phyloP scores from a whole-genome alignment of 2,888 invertebrate species.

The Drosophila affinis region DNA sequence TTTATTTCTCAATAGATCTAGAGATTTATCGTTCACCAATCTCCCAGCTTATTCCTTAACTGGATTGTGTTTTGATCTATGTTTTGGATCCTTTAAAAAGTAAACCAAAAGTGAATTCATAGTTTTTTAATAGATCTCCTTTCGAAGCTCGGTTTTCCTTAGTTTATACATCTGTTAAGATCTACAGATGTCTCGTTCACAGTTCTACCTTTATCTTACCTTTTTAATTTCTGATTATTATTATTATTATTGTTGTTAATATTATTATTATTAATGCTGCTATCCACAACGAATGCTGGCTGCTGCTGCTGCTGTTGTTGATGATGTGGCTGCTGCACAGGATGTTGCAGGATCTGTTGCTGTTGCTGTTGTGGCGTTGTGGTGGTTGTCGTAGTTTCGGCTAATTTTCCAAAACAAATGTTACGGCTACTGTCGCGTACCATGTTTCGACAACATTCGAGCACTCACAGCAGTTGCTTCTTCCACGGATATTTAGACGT shows the following conservation, averaged over 20 bases:
- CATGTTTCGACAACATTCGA: conserved; percentile 89
- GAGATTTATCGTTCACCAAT: too few relatives aligned
- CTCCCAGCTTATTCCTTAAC: too few relatives aligned
- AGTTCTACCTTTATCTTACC: conserved; percentile 49
- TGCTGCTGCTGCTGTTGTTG: conserved; percentile 84
- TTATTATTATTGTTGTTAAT: conserved; percentile 50
- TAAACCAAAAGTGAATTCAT: too few relatives aligned
- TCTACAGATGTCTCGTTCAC: too few relatives aligned
- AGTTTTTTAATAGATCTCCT: too few relatives aligned
- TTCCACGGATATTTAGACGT: conserved; percentile 37
- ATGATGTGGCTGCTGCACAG: conserved; percentile 83
- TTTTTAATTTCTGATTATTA: conserved; percentile 70
- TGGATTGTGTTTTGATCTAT: too few relatives aligned
- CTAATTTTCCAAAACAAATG: conserved; percentile 99
- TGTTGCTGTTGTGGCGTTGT: conserved; percentile 89
- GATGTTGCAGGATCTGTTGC: conserved; percentile 78
- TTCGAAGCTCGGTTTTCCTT: too few relatives aligned
- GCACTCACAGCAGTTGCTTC: conserved; percentile 66
- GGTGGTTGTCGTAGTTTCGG: conserved; percentile 95
- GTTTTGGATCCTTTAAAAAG: too few relatives aligned
- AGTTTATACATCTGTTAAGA: background rate
- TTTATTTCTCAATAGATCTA: too few relatives aligned
- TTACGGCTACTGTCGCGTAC: conserved; percentile 99
- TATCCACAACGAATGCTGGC: conserved; percentile 71
- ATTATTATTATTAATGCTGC: conserved; percentile 59